Evolutionary conservation across 2,113 vertebrate species (phyloP), one percentile per base, ranked within the genome.

Genomic region (Aspiorhynchus laticeps): DNA sequence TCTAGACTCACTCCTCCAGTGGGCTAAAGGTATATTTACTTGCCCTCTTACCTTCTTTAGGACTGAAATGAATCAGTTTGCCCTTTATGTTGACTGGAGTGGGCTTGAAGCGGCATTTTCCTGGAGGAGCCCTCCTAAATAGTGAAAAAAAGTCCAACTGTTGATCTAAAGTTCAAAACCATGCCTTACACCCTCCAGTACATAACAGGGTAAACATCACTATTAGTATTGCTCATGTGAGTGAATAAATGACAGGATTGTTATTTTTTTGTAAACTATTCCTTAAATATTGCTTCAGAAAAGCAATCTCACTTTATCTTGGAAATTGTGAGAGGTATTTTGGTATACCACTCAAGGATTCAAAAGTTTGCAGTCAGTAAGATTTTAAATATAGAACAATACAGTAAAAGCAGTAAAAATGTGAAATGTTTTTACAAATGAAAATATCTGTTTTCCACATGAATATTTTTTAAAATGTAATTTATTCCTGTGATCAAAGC

Each of bases 21-120:
- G 14, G 24, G 7, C 7, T 53, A 26, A 67, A 48, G 31, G n/a
- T 28, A 71, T 73, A 5, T 69, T 75, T 61, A 2, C 3, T 28
- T 9, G 38, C 21, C 26, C 5, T 77, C 90, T 92, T 90, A 96
- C 96, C 95, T 89, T 95, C 92, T 89, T 87, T 95, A n/a, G 95
- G 96, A 19, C 92, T 53, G 83, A 96, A 96, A 86, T 93, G 93
- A 87, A 96, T 88, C 80, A 96, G 89, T 90, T 96, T 96, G 67
- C 95, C 95, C 31, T 95, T 95, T 69, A 96, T 90, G 7, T 93
- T 93, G 11, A 96, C 90, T 21, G 92, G 92, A 7, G 73, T 83
- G 1, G 94, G 94, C 63, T 93, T 96, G 56, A 93, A 59, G 43
- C 26, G 91, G 87, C 96, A 96, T 83, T 93, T 95, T 61, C 95